Conservation (phyloP, 2,888 invertebrate genomes). For the Drosophila greeni region DNA sequence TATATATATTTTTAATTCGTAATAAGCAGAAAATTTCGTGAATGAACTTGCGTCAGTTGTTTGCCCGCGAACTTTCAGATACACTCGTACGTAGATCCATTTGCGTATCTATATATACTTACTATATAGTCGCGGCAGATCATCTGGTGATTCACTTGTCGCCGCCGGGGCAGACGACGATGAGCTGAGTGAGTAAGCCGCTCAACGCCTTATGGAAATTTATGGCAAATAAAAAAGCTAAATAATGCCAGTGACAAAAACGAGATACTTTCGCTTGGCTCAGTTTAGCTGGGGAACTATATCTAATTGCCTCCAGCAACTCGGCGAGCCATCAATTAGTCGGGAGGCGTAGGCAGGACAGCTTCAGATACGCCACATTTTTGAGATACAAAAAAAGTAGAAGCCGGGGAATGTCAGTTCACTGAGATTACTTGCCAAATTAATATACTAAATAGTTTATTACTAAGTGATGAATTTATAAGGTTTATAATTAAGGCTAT, state of each 20-base stretch:
- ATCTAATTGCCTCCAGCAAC: slow-evolving; percentile 9
- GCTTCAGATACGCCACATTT: slow-evolving; percentile 4
- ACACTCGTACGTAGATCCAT: slow-evolving; percentile 22
- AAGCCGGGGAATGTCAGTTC: neutral
- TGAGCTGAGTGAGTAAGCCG: slow-evolving; percentile 51
- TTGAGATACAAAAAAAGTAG: slow-evolving; percentile 8
- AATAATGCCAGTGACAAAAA: slow-evolving; percentile 26
- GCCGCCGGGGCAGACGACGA: slow-evolving; percentile 10
- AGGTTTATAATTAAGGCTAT: no score
- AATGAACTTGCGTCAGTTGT: slow-evolving; percentile 67
- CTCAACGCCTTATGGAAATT: slow-evolving; percentile 61
- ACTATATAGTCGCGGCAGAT: slow-evolving; percentile 18
- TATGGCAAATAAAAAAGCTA: slow-evolving; percentile 55
- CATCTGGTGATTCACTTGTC: slow-evolving; percentile 43
- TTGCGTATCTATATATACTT: slow-evolving; percentile 5
- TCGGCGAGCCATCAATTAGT: slow-evolving; percentile 20
- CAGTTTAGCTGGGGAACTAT: slow-evolving; percentile 12
- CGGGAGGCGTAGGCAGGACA: slow-evolving; percentile 9
- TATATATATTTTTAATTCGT: slow-evolving; percentile 37
- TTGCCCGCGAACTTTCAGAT: slow-evolving; percentile 20
- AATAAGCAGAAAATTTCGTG: slow-evolving; percentile 50
- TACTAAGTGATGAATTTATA: no score
- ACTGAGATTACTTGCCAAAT: neutral
- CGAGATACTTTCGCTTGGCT: slow-evolving; percentile 62
- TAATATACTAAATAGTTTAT: neutral